Percentiles rank a stretch among this genome's conserved stretches.
Evolutionary conservation across 2,113 vertebrate genomes (phyloP).

Genomic region (Hippocampus zosterae): DNA sequence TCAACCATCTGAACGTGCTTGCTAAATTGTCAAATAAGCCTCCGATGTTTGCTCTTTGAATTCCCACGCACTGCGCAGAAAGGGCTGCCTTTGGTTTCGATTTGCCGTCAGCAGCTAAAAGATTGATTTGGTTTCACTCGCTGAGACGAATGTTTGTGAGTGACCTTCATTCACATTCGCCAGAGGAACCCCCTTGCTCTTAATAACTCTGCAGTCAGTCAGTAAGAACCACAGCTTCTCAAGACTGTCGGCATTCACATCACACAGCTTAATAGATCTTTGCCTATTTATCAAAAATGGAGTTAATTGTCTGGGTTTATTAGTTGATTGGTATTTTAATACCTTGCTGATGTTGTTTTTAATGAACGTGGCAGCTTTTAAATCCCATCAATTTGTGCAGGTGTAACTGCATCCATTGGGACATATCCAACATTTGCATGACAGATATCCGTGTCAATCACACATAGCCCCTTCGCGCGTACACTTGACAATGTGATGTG

Average conservation of each 20-base stretch:
- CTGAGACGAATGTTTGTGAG: conserved; percentile 25
- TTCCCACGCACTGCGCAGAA: neutral
- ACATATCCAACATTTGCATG: neutral
- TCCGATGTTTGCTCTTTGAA: neutral
- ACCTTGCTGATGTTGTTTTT: neutral
- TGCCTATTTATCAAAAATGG: neutral
- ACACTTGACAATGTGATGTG: neutral
- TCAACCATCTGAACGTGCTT: neutral
- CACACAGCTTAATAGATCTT: neutral
- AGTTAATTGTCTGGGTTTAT: neutral
- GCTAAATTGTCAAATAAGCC: conserved; percentile 4
- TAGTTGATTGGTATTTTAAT: neutral
- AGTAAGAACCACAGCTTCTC: neutral
- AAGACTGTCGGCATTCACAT: neutral
- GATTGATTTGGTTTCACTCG: conserved; percentile 24
- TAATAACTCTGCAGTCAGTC: conserved; percentile 9
- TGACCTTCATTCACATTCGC: conserved; percentile 42
- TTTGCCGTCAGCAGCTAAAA: conserved; percentile 6
- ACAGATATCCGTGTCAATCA: neutral
- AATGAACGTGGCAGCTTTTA: neutral
- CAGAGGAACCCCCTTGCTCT: conserved; percentile 29
- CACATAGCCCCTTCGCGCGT: neutral
- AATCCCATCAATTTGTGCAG: neutral
- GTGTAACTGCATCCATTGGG: neutral
- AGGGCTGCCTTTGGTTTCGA: conserved; percentile 2